Evolutionary conservation across 2,797 vertebrate species (phyloP), one percentile per base, ranked within the genome.

Genomic region (Huso huso): DNA sequence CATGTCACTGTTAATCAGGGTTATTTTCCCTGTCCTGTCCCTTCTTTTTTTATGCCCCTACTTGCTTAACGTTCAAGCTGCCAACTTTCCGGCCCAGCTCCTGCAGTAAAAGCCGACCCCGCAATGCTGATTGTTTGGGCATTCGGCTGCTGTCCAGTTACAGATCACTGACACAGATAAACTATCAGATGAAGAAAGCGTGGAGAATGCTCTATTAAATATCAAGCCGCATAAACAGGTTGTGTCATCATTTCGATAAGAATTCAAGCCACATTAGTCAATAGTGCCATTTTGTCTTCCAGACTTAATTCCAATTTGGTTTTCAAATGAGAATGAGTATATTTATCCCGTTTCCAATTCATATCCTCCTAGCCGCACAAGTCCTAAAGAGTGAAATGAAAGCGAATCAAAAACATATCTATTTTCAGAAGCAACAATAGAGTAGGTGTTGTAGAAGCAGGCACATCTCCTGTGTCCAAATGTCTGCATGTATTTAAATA

Each of bases 231-330:
- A 58, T 58, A 11, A 58, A 58, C 55, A 58, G 55, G 55, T 58
- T 58, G 55, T 58, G 55, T 58, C 55, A 58, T 58, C 10, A 6
- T n/a, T 58, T 58, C 55, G 13, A 58, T 7, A n/a, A 6, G 55
- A 58, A 58, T 58, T 58, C 55, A 58, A 6, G 55, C 11, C 13
- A 13, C 55, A 58, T 58, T 58, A 58, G 55, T 58, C 55, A 58
- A 58, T 58, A 13, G 7, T 10, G 55, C 55, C 6, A 7, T 58
- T 58, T 58, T 11, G 12, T n/a, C 13, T 58, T n/a, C 51, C 9
- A 58, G 55, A n/a, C 55, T 13, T 58, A 58, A 58, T 12, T 58
- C 11, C 55, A 58, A 58, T 58, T 10, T 58, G 10, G 9, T 58
- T 58, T 58, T 58, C 55, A n/a, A 58, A 58, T 58, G 7, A 6